These are phyloP conservation scores for Gortyna flavago DNA, from an alignment of 2,888 invertebrate genomes.

Conservation along the genomic window DNA sequence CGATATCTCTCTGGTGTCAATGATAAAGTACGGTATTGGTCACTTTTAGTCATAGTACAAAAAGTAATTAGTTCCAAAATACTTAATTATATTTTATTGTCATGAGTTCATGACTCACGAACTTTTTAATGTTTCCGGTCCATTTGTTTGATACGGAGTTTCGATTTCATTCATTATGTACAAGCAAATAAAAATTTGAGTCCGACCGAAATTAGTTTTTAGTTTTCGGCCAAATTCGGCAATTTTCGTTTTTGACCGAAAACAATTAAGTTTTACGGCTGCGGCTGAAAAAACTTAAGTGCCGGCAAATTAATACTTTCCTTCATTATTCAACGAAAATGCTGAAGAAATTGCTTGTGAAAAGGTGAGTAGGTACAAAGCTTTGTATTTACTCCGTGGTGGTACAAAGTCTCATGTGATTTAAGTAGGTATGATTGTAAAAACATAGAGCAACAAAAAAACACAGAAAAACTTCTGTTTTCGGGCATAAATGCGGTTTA, in stretches of 20 bases:
- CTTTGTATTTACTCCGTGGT: no score
- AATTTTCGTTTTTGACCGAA: background rate
- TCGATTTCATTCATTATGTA: background rate
- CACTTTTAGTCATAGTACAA: conserved; percentile 19
- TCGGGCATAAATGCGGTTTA: background rate
- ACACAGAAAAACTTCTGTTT: background rate
- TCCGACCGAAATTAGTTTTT: background rate
- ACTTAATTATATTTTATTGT: background rate
- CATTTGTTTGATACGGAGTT: conserved; percentile 8
- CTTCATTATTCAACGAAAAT: background rate
- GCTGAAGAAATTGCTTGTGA: background rate
- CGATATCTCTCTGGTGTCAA: conserved; percentile 15
- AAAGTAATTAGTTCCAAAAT: background rate
- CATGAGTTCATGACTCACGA: conserved; percentile 8
- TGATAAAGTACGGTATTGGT: conserved; percentile 26
- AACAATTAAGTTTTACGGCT: no score
- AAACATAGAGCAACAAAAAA: no score
- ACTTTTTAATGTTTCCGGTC: background rate
- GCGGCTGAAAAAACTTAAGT: background rate
- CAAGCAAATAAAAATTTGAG: background rate
- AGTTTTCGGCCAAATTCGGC: background rate
- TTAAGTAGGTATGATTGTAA: no score
- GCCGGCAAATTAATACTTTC: background rate
- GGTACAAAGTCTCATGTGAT: background rate
- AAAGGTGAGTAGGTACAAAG: no score